Percentiles rank a stretch among this genome's conserved stretches.
Evolutionary conservation across 2,888 invertebrate genomes (phyloP).

Genomic region (Elmis aenea): DNA sequence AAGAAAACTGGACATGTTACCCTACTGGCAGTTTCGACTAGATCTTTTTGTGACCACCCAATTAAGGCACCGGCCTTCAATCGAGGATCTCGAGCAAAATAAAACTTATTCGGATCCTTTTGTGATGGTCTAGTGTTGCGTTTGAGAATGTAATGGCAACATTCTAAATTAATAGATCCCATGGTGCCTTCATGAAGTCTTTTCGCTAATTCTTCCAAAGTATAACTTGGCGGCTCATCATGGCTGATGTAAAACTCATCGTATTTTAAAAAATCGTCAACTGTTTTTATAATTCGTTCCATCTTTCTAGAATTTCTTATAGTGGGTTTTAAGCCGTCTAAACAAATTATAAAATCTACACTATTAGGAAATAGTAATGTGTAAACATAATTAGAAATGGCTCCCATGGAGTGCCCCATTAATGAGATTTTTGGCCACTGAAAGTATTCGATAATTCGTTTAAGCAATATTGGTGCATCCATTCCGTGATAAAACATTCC

Average conservation of each 20-base stretch:
- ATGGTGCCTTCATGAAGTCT: conserved; percentile 51
- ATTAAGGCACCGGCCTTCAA: conserved; percentile 50
- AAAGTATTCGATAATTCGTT: conserved; percentile 57
- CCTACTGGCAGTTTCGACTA: conserved; percentile 1
- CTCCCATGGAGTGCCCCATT: conserved; percentile 66
- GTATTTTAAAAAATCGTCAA: conserved; percentile 48
- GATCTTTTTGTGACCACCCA: conserved; percentile 25
- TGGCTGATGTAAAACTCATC: conserved; percentile 38
- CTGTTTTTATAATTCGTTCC: conserved; percentile 40
- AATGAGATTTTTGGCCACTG: conserved; percentile 66
- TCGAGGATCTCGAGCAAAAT: conserved; percentile 59
- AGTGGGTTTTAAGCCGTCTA: conserved; percentile 46
- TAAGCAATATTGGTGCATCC: conserved; percentile 47
- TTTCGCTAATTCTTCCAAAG: conserved; percentile 54
- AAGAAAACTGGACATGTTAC: conserved; percentile 6
- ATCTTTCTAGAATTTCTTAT: conserved; percentile 43
- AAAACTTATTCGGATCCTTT: conserved; percentile 53
- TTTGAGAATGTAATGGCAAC: conserved; percentile 50
- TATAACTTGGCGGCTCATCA: conserved; percentile 53
- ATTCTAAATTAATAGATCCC: conserved; percentile 53
- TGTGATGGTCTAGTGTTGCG: conserved; percentile 53
- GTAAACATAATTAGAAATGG: conserved; percentile 57
- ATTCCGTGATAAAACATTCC: conserved; percentile 52
- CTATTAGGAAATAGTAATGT: conserved; percentile 58
- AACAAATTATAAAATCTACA: conserved; percentile 53